A percentile compares a stretch with the other conserved stretches of the same genome.
Evolutionary conservation across 2,113 vertebrate genomes (phyloP).

Genomic region (Forbesichthys agassizii): DNA sequence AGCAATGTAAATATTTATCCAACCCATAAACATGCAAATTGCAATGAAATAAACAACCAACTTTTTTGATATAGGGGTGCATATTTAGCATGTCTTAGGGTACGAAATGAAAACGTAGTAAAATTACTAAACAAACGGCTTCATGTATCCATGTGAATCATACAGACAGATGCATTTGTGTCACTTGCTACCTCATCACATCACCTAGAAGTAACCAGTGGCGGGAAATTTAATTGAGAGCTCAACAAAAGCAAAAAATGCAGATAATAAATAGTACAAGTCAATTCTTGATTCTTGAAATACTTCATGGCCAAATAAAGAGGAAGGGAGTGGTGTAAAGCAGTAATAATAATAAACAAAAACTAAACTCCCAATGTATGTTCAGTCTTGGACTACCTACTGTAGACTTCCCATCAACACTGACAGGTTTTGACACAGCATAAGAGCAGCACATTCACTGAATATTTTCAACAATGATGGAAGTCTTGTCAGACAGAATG

Average conservation of each 20-base stretch:
- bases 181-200: too few species aligned
- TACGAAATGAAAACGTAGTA: too few species aligned
- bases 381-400: slow-evolving; percentile 15
- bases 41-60: slow-evolving; percentile 5
- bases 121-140: too few species aligned
- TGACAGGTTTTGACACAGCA: slow-evolving; percentile 14
- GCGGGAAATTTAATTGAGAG: not conserved
- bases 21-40: slow-evolving; percentile 24
- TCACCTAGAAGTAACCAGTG: not conserved
- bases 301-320: slow-evolving; percentile 22
- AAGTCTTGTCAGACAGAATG: too few species aligned
- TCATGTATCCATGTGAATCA: too few species aligned
- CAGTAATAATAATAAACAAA: not conserved
- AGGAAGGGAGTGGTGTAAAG: slow-evolving; percentile 2
- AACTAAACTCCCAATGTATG: not conserved
- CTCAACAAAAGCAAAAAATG: not conserved
- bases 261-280: not conserved
- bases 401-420: not conserved
- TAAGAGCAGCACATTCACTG: slow-evolving; percentile 3
- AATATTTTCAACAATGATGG: not conserved
- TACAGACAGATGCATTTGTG: too few species aligned
- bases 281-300: slow-evolving; percentile 8
- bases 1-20: slow-evolving; percentile 29
- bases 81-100: too few species aligned
- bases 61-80: not conserved